Conservation (phyloP, 2,113 vertebrate genomes). For the Cepphus grylle region DNA sequence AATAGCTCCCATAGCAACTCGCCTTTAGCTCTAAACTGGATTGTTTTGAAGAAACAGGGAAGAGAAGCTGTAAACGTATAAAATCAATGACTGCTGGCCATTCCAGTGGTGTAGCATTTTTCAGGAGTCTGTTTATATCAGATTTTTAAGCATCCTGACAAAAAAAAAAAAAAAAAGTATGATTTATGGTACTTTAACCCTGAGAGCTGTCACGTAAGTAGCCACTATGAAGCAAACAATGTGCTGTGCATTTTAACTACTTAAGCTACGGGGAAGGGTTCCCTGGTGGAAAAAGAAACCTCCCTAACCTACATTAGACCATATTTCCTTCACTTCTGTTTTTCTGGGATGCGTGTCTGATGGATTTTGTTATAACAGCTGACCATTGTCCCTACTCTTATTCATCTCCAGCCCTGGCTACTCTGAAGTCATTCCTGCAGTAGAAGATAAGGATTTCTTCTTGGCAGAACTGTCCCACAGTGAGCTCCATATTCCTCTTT, state of each 20-base stretch:
- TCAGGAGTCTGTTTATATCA: not conserved
- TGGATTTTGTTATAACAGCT: not conserved
- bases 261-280: not conserved
- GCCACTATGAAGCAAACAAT: not conserved
- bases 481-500: not conserved
- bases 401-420: not conserved
- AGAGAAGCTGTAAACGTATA: not conserved
- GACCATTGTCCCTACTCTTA: not conserved
- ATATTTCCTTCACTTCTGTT: not conserved
- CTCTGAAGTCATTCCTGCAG: not conserved
- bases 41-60: not conserved
- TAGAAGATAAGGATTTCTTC: not conserved
- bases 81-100: not conserved
- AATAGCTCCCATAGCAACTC: not conserved
- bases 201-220: constrained; percentile 26
- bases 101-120: constrained; percentile 43
- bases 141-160: not conserved
- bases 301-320: not conserved
- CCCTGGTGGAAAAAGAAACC: not conserved
- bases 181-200: constrained; percentile 29
- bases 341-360: not conserved
- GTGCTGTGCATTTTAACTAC: not conserved
- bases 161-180: not conserved
- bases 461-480: not conserved
- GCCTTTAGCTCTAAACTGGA: not conserved